Evolutionary conservation across 2,888 invertebrate species (phyloP).

Genomic region (Cheilosia impressa): DNA sequence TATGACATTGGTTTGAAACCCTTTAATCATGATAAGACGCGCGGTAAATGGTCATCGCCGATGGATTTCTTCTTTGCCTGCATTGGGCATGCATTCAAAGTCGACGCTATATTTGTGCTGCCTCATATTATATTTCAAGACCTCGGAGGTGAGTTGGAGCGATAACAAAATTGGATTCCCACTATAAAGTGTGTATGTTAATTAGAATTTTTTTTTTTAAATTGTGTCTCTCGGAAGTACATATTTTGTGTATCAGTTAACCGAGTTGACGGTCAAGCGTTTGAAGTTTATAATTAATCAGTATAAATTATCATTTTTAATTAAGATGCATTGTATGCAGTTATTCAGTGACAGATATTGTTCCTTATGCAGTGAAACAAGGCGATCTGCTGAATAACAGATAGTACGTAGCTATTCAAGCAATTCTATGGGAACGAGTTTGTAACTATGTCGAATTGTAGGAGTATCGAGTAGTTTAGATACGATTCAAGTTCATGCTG

Average conservation of each 20-base stretch:
- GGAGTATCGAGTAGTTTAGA: not conserved
- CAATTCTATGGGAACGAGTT: not conserved
- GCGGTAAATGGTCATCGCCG: constrained; percentile 90
- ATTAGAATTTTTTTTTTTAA: not conserved
- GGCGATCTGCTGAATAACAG: not conserved
- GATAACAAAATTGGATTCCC: not conserved
- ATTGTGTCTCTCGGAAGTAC: not conserved
- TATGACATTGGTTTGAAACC: constrained; percentile 81
- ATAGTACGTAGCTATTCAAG: not conserved
- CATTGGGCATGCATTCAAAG: constrained; percentile 91
- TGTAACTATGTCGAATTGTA: not conserved
- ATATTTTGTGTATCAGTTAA: not conserved
- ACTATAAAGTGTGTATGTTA: not conserved
- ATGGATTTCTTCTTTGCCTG: constrained; percentile 91
- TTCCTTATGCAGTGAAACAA: not conserved
- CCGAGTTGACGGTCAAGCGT: not conserved
- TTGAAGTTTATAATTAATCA: not conserved
- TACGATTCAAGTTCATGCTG: not conserved
- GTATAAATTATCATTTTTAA: constrained; percentile 1
- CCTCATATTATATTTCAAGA: constrained; percentile 81
- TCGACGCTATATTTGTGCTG: constrained; percentile 91
- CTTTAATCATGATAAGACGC: constrained; percentile 80
- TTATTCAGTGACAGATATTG: not conserved
- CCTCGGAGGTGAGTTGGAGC: constrained; percentile 79
- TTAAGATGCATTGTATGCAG: constrained; percentile 1